Conservation (phyloP, 1,140 invertebrate species). For the Liolophura sinensis region DNA sequence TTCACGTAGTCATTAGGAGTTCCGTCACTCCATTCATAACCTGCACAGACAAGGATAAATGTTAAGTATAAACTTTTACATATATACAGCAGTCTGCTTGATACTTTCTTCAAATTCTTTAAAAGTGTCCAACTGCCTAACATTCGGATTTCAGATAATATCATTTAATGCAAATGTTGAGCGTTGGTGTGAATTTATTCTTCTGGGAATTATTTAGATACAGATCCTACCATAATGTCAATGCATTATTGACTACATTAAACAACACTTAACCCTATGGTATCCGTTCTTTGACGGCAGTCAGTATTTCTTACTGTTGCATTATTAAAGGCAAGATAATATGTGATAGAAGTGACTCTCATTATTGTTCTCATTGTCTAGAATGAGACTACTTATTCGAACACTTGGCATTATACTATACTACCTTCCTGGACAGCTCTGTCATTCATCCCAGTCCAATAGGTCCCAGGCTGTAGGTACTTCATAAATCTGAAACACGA, state of each 20-base stretch:
- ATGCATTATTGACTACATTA: not conserved
- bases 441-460: not conserved
- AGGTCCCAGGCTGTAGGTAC: not conserved
- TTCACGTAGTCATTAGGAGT: slow-evolving; percentile 25
- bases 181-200: not conserved
- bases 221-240: not conserved
- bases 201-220: not conserved
- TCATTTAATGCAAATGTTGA: not conserved
- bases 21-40: slow-evolving; percentile 28
- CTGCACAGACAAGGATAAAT: not conserved
- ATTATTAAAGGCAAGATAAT: too few relatives aligned
- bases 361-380: not conserved
- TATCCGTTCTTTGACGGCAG: not conserved
- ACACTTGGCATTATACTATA: not conserved
- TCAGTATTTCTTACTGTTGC: not conserved
- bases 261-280: not conserved
- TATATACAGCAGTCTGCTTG: not conserved
- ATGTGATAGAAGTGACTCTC: too few relatives aligned
- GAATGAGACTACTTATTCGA: not conserved
- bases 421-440: not conserved
- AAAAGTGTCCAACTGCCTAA: not conserved
- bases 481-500: not conserved
- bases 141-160: not conserved
- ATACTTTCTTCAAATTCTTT: not conserved
- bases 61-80: not conserved